A percentile compares a stretch with the other conserved stretches of the same genome.
phyloP scores from a whole-genome alignment of 2,888 invertebrate genomes.

The Eretmocerus hayati region DNA sequence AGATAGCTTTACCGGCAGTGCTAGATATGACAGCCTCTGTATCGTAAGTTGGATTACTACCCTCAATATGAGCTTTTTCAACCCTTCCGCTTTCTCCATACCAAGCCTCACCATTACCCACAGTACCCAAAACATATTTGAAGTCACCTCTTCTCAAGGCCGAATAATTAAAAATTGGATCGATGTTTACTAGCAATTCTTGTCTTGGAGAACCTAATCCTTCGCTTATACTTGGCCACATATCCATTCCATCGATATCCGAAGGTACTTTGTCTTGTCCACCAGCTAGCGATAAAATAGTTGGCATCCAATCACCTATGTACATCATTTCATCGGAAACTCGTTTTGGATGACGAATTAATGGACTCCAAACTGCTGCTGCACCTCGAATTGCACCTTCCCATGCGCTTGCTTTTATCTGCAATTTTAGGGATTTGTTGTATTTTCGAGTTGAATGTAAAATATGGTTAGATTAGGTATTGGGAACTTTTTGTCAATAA shows the following conservation, averaged over 20 bases:
- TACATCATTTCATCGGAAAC: slow-evolving; percentile 51
- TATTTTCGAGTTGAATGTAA: too few relatives aligned
- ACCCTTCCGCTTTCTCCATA: slow-evolving; percentile 45
- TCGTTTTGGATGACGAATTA: slow-evolving; percentile 44
- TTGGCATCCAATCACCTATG: slow-evolving; percentile 56
- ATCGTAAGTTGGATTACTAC: slow-evolving; percentile 42
- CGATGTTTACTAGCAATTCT: slow-evolving; percentile 56
- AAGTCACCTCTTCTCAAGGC: slow-evolving; percentile 57
- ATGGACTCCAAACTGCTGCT: slow-evolving; percentile 53
- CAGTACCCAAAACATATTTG: slow-evolving; percentile 58
- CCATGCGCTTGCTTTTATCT: slow-evolving; percentile 57
- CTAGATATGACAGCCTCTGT: slow-evolving; percentile 47
- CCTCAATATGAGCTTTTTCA: slow-evolving; percentile 23
- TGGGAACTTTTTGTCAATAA: too few relatives aligned
- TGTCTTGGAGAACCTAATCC: slow-evolving; percentile 44
- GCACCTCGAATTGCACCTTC: slow-evolving; percentile 57
- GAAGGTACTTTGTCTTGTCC: background rate
- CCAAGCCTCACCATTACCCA: slow-evolving; percentile 41
- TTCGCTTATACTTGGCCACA: slow-evolving; percentile 50
- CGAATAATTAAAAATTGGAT: slow-evolving; percentile 52
- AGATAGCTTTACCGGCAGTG: slow-evolving; percentile 47
- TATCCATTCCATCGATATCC: slow-evolving; percentile 51
- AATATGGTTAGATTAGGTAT: too few relatives aligned
- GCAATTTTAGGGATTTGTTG: too few relatives aligned
- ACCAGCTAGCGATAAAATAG: slow-evolving; percentile 52